Percentiles rank a stretch among this genome's conserved stretches.
Evolutionary conservation across 2,888 invertebrate species (phyloP).

Genomic region (Acanthosepion lycidas): DNA sequence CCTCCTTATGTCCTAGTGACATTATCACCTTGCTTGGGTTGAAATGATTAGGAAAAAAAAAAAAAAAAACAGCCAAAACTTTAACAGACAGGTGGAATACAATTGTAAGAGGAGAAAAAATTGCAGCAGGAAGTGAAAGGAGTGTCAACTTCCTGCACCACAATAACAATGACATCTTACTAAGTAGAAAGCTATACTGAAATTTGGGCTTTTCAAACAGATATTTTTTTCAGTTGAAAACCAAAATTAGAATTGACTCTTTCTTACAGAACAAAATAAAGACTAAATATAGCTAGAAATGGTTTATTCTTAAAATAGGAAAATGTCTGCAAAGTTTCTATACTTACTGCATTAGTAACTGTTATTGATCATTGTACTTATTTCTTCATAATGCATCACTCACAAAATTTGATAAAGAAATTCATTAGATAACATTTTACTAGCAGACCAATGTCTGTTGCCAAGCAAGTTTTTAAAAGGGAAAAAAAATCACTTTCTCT

Average conservation of each 20-base stretch:
- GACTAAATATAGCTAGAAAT: slow-evolving; percentile 4
- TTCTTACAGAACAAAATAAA: slow-evolving; percentile 3
- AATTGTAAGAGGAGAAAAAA: not conserved
- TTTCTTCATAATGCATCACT: not conserved
- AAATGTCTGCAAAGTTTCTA: slow-evolving; percentile 33
- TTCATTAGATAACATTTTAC: not conserved
- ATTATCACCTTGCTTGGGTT: too few relatives aligned
- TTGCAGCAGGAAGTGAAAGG: not conserved
- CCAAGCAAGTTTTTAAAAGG: not conserved
- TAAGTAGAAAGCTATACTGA: not conserved
- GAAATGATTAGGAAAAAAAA: not conserved
- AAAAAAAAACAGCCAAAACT: not conserved
- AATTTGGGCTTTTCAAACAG: not conserved
- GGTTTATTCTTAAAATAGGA: not conserved
- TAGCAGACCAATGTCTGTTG: not conserved
- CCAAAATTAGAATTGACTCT: not conserved
- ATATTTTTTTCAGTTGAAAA: not conserved
- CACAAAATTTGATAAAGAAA: not conserved
- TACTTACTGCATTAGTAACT: not conserved
- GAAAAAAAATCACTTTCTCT: not conserved
- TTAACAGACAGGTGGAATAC: not conserved
- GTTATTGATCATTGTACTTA: not conserved
- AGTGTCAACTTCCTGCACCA: not conserved
- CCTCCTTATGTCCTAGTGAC: too few relatives aligned
- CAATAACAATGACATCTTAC: not conserved